Percentiles rank a stretch among this genome's conserved stretches.
Evolutionary conservation across 2,797 vertebrate species (phyloP).

Genomic region (Propithecus deckenii): DNA sequence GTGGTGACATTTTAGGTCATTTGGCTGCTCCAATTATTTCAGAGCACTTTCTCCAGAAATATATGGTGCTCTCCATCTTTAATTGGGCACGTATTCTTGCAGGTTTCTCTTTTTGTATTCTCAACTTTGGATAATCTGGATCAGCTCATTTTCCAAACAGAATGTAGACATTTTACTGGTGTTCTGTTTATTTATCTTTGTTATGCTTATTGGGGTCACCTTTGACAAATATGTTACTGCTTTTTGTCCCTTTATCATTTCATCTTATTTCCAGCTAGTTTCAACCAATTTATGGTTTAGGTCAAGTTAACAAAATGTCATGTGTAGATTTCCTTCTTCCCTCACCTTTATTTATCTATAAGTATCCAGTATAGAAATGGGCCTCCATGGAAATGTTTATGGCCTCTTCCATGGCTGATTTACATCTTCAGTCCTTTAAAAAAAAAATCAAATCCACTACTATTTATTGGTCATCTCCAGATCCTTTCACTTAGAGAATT

Average conservation of each 20-base stretch:
- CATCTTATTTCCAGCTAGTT: neutral
- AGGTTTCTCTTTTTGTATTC: neutral
- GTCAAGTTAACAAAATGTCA: neutral
- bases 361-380: neutral
- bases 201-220: neutral
- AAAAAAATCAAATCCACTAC: neutral
- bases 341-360: neutral
- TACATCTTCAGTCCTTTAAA: neutral
- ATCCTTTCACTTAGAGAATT: neutral
- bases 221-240: neutral
- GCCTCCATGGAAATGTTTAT: neutral
- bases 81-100: neutral
- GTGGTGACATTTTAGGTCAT: neutral
- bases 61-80: neutral
- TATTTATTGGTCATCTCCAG: neutral
- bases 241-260: neutral
- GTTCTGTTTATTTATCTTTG: neutral
- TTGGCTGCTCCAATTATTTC: neutral
- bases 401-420: neutral
- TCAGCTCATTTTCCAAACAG: neutral
- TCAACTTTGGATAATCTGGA: neutral
- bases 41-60: neutral
- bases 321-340: neutral
- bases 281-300: neutral
- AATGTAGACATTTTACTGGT: neutral